Percentiles rank a stretch among this genome's conserved stretches.
These are phyloP conservation scores for Hartigia nigra DNA, from an alignment of 2,888 invertebrate species.

Conservation along the genomic window DNA sequence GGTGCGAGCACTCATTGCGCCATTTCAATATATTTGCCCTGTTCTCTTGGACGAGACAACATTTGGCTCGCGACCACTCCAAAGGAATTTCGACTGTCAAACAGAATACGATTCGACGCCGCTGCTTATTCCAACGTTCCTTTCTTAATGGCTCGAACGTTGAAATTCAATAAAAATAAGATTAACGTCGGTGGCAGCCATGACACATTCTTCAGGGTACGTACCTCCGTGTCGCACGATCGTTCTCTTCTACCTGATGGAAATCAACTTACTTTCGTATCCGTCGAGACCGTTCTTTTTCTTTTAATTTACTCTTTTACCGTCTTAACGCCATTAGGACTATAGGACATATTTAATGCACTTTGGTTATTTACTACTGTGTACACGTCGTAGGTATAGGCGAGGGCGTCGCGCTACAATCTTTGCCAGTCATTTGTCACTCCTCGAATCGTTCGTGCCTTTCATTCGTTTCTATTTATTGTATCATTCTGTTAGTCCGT, in stretches of 20 bases:
- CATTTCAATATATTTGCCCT: neutral
- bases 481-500: neutral
- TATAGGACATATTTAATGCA: neutral
- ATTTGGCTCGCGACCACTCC: neutral
- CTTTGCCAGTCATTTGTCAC: neutral
- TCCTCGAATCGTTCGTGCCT: neutral
- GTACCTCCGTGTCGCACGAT: neutral
- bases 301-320: neutral
- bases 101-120: neutral
- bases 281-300: neutral
- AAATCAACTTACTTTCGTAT: neutral
- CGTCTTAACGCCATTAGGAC: neutral
- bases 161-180: neutral
- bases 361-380: neutral
- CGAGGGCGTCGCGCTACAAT: neutral
- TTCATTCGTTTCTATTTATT: constrained; percentile 11
- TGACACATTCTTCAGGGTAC: neutral
- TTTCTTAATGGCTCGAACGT: neutral
- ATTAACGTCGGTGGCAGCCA: neutral
- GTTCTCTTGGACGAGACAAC: neutral
- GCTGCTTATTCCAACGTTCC: neutral
- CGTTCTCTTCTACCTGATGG: neutral
- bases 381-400: neutral
- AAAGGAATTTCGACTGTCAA: neutral
- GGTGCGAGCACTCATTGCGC: neutral